Percentiles rank a stretch among this genome's conserved stretches.
phyloP scores from a whole-genome alignment of 2,888 invertebrate species.

The Sarcophaga variegata region DNA sequence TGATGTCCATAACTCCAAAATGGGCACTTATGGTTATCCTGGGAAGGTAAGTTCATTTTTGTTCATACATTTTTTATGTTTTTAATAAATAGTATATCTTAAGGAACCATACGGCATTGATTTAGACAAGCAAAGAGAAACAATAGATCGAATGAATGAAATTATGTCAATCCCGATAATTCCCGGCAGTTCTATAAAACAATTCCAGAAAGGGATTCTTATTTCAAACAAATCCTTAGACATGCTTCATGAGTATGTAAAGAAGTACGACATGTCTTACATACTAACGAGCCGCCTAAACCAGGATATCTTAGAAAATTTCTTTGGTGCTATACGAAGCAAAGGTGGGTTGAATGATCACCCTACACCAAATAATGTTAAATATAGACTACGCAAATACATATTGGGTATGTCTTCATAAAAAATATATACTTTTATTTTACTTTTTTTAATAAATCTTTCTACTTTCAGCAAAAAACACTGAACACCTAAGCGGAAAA shows the following conservation, averaged over 20 bases:
- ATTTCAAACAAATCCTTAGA: neutral
- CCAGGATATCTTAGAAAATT: constrained; percentile 6
- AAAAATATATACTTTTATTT: neutral
- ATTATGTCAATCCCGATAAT: too few relatives aligned
- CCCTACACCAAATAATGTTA: neutral
- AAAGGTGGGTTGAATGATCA: neutral
- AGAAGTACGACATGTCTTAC: neutral
- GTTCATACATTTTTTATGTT: too few relatives aligned
- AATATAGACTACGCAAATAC: constrained; percentile 1
- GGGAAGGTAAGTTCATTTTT: too few relatives aligned
- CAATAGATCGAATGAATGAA: too few relatives aligned
- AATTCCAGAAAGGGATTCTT: neutral
- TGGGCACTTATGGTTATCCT: too few relatives aligned
- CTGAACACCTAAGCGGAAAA: too few relatives aligned
- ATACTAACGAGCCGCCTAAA: neutral
- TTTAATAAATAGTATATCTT: too few relatives aligned
- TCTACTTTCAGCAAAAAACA: neutral
- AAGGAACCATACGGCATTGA: too few relatives aligned
- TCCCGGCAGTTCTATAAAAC: neutral
- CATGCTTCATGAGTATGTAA: neutral
- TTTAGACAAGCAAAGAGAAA: too few relatives aligned
- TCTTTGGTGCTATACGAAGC: neutral
- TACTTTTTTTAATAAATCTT: neutral
- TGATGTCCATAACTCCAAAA: too few relatives aligned
- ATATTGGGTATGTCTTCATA: neutral